Conservation (phyloP, 2,888 invertebrate genomes). For the Nomada flava region DNA sequence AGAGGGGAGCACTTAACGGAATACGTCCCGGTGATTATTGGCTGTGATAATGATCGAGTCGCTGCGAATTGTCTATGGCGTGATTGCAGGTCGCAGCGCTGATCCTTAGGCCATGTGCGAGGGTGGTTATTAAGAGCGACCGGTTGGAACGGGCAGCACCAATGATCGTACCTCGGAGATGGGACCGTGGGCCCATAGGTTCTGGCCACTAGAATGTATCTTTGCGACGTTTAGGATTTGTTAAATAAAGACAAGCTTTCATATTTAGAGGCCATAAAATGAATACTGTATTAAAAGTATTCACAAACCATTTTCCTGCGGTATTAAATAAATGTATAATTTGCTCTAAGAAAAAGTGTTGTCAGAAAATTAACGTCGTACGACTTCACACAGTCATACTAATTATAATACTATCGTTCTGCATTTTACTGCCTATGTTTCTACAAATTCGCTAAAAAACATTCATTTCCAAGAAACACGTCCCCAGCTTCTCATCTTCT, state of each 20-base stretch:
- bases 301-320: too few species aligned
- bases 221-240: not conserved
- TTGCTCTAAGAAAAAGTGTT: too few species aligned
- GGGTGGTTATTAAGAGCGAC: constrained; percentile 83
- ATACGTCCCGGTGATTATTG: constrained; percentile 83
- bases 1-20: constrained; percentile 81
- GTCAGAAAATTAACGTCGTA: too few species aligned
- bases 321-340: too few species aligned
- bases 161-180: constrained; percentile 49
- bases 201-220: not conserved
- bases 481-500: not conserved
- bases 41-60: constrained; percentile 83
- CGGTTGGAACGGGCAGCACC: constrained; percentile 76
- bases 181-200: not conserved
- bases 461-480: not conserved
- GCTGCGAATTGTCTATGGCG: constrained; percentile 82
- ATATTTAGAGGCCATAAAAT: too few species aligned
- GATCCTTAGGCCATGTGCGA: constrained; percentile 81
- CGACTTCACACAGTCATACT: too few species aligned
- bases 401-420: not conserved
- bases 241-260: not conserved
- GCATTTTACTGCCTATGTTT: not conserved
- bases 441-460: not conserved
- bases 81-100: constrained; percentile 80
- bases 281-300: too few species aligned